Evolutionary conservation across 2,113 vertebrate species (phyloP).

Genomic region (Hydrolagus affinis): DNA sequence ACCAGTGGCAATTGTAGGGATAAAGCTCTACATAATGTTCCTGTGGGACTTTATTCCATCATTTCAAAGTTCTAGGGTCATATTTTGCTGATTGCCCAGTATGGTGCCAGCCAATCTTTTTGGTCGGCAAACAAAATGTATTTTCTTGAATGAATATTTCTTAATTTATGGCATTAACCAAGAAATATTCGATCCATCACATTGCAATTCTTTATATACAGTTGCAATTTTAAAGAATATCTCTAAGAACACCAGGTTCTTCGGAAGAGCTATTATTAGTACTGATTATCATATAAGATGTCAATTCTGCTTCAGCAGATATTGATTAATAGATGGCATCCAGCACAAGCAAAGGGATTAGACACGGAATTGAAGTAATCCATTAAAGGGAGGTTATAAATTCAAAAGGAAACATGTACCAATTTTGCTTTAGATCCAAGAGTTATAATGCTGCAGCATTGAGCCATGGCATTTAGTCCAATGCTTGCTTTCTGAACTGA

Average conservation of each 20-base stretch:
- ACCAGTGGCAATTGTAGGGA: no score
- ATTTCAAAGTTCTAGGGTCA: no score
- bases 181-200: neutral
- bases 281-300: neutral
- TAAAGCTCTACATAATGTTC: no score
- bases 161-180: no score
- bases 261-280: neutral
- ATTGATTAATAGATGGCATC: slow-evolving; percentile 11
- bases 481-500: neutral
- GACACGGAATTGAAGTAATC: neutral
- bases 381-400: neutral
- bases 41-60: no score
- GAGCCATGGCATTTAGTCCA: neutral
- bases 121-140: no score
- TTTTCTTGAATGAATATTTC: no score
- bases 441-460: neutral
- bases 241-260: no score
- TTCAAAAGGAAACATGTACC: neutral
- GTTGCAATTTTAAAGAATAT: neutral
- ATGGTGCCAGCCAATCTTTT: no score
- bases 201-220: neutral
- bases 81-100: no score
- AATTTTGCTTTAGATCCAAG: neutral
- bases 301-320: neutral
- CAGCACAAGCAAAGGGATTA: neutral